phyloP scores from a whole-genome alignment of 2,113 vertebrate genomes.

The Corythornis cristatus region DNA sequence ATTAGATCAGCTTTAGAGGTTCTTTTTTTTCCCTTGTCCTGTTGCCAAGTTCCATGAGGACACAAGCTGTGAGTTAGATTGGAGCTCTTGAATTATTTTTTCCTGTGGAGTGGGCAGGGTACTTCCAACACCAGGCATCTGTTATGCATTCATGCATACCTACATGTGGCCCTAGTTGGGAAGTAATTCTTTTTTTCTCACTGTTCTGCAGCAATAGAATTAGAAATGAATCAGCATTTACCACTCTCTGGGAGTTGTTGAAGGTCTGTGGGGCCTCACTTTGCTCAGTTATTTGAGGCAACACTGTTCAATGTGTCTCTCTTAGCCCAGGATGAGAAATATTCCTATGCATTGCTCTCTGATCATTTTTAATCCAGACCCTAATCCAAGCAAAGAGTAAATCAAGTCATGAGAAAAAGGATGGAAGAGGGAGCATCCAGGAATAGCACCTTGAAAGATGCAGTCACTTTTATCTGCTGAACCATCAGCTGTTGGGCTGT shows the following conservation, averaged over 20 bases:
- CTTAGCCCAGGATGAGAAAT: neutral
- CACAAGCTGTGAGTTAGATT: neutral
- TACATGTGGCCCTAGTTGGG: neutral
- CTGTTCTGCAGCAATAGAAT: neutral
- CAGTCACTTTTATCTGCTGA: neutral
- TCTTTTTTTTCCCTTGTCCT: neutral
- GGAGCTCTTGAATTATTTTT: neutral
- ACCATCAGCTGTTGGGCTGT: neutral
- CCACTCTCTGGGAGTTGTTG: neutral
- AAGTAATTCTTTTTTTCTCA: neutral
- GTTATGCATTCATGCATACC: neutral
- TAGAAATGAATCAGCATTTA: neutral
- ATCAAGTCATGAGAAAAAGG: neutral
- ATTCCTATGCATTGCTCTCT: neutral
- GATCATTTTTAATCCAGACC: neutral
- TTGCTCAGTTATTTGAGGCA: neutral
- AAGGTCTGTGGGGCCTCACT: neutral
- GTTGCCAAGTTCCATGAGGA: neutral
- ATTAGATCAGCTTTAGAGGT: neutral
- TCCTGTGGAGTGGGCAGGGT: neutral
- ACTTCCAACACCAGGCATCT: neutral
- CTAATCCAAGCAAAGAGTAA: neutral
- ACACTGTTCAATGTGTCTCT: accelerated
- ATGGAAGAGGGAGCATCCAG: neutral
- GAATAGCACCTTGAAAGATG: neutral